Evolutionary conservation across 2,888 invertebrate species (phyloP).

Genomic region (Nesidiocoris tenuis): DNA sequence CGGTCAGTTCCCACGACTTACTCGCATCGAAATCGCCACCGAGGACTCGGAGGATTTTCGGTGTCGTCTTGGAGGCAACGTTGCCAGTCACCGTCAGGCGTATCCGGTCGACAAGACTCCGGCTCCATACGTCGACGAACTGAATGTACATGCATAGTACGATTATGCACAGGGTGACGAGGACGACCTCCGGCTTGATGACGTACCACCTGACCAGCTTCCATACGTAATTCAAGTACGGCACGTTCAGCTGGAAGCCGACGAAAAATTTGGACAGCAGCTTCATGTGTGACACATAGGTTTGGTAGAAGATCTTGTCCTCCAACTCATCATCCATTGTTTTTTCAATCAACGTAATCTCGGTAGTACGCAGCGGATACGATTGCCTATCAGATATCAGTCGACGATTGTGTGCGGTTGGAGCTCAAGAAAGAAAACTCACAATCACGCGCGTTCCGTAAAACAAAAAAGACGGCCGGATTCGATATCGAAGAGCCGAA

Average conservation of each 20-base stretch:
- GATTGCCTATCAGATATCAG: too few species aligned
- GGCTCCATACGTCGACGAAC: slow-evolving; percentile 78
- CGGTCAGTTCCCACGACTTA: slow-evolving; percentile 72
- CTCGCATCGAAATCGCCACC: slow-evolving; percentile 57
- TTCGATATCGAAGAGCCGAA: too few species aligned
- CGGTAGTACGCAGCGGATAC: too few species aligned
- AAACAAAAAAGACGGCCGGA: too few species aligned
- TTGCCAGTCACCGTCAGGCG: slow-evolving; percentile 56
- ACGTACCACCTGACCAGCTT: slow-evolving; percentile 74
- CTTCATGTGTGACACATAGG: slow-evolving; percentile 82
- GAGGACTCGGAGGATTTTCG: slow-evolving; percentile 44
- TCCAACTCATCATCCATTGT: slow-evolving; percentile 89
- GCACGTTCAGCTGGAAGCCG: slow-evolving; percentile 71
- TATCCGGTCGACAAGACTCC: slow-evolving; percentile 68
- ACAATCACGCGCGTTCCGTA: too few species aligned
- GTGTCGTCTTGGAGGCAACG: slow-evolving; percentile 34
- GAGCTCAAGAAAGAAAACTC: too few species aligned
- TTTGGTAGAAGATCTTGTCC: slow-evolving; percentile 83
- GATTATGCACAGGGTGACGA: slow-evolving; percentile 69
- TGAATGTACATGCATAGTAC: slow-evolving; percentile 77
- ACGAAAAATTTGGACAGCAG: slow-evolving; percentile 77
- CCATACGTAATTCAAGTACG: slow-evolving; percentile 74
- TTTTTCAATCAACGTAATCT: slow-evolving; percentile 15
- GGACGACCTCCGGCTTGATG: slow-evolving; percentile 75
- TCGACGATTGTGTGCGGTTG: too few species aligned